Evolutionary conservation across 2,888 invertebrate species (phyloP).

Genomic region (Spodoptera littoralis): DNA sequence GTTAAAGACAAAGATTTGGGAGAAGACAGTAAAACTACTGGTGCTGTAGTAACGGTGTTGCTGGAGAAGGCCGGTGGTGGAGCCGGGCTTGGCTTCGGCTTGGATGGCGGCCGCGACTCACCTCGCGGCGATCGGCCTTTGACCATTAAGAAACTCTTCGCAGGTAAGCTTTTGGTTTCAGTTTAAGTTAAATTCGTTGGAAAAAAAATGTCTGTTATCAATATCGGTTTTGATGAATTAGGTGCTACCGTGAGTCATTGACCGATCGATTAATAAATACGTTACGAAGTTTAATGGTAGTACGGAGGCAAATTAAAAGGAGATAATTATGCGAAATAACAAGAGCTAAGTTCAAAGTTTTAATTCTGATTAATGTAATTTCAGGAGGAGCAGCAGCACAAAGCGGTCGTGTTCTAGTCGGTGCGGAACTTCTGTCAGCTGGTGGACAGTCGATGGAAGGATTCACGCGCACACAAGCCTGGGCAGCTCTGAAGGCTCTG

Average conservation of each 20-base stretch:
- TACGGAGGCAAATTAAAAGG: too few relatives aligned
- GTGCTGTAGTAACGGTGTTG: conserved; percentile 79
- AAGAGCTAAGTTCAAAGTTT: too few relatives aligned
- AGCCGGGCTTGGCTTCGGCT: conserved; percentile 97
- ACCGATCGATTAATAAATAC: too few relatives aligned
- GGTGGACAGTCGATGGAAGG: conserved; percentile 94
- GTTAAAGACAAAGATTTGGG: conserved; percentile 45
- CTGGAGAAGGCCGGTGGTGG: conserved; percentile 90
- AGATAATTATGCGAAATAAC: too few relatives aligned
- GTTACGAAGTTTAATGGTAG: too few relatives aligned
- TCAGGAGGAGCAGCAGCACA: conserved; percentile 97
- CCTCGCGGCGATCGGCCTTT: conserved; percentile 96
- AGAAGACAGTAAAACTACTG: conserved; percentile 56
- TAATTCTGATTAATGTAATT: conserved; percentile 1
- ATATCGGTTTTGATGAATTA: too few relatives aligned
- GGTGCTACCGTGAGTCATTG: too few relatives aligned
- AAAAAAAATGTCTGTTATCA: too few relatives aligned
- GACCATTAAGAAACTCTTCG: conserved; percentile 97
- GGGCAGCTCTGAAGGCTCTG: conserved; percentile 97
- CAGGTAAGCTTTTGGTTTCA: conserved; percentile 89
- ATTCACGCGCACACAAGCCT: conserved; percentile 97
- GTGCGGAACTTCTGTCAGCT: conserved; percentile 95
- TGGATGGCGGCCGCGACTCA: conserved; percentile 97
- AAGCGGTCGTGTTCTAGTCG: conserved; percentile 94
- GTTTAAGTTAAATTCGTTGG: too few relatives aligned